A percentile compares a stretch with the other conserved stretches of the same genome.
Conservation (phyloP, 2,888 invertebrate genomes). For the Orchesellides sinensis region DNA sequence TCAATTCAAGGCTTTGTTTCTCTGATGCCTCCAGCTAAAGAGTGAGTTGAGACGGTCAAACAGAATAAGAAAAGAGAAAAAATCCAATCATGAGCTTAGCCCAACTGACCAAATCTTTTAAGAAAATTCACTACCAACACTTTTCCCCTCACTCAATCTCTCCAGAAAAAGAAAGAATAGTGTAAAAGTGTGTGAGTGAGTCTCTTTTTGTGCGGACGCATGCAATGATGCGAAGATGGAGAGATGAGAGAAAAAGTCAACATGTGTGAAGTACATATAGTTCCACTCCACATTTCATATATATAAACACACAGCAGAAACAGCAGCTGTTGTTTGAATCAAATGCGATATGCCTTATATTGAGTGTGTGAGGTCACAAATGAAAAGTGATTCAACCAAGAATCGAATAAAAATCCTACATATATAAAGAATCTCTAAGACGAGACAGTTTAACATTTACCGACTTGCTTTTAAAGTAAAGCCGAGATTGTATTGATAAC, state of each 20-base stretch:
- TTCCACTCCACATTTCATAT: not conserved
- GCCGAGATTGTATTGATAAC: too few relatives aligned
- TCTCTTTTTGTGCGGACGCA: too few relatives aligned
- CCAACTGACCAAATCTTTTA: conserved; percentile 39
- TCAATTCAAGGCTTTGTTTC: too few relatives aligned
- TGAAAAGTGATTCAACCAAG: too few relatives aligned
- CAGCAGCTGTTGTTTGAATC: not conserved
- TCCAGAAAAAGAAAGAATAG: conserved; percentile 7
- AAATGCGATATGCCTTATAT: not conserved
- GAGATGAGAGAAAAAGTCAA: not conserved
- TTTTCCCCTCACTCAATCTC: conserved; percentile 4
- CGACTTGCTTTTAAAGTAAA: too few relatives aligned
- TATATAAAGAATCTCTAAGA: too few relatives aligned
- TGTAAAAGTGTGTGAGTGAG: not conserved
- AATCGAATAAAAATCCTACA: too few relatives aligned
- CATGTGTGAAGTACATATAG: not conserved
- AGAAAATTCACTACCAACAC: conserved; percentile 2
- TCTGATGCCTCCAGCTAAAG: conserved; percentile 8
- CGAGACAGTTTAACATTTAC: too few relatives aligned
- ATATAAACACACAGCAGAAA: not conserved
- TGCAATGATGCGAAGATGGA: not conserved
- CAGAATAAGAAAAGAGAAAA: conserved; percentile 3
- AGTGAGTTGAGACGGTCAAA: not conserved
- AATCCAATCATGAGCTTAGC: conserved; percentile 46
- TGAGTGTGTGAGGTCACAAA: not conserved